A percentile compares a stretch with the other conserved stretches of the same genome.
These are phyloP conservation scores for Telmatochromis sp. DNA, from an alignment of 2,113 vertebrate genomes.

Conservation along the genomic window DNA sequence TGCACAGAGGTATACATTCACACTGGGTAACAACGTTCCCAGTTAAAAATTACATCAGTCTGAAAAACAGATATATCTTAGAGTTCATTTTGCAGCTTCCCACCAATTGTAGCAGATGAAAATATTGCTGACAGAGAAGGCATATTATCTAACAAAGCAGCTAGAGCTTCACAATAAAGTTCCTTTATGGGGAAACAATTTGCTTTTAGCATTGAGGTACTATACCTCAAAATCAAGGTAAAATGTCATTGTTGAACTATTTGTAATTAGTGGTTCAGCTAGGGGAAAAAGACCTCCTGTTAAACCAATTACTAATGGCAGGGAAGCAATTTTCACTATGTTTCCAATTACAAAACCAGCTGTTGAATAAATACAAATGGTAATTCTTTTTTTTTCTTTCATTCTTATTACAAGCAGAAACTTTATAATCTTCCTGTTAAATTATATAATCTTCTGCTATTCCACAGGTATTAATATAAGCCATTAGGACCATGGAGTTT, in stretches of 20 bases:
- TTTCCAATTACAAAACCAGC: slow-evolving; percentile 16
- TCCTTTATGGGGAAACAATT: not conserved
- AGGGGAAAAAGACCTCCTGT: not conserved
- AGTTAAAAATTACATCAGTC: not conserved
- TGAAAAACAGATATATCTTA: not conserved
- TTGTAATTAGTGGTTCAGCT: slow-evolving; percentile 30
- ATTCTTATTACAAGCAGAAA: not conserved
- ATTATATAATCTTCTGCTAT: not conserved
- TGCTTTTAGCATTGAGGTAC: not conserved
- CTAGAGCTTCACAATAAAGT: not conserved
- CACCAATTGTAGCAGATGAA: slow-evolving; percentile 8
- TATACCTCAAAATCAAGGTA: not conserved
- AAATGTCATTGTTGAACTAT: slow-evolving; percentile 27
- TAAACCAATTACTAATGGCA: slow-evolving; percentile 29
- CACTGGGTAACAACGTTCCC: not conserved
- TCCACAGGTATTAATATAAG: not conserved
- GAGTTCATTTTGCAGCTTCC: slow-evolving; percentile 9
- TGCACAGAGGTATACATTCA: not conserved
- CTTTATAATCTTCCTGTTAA: not conserved
- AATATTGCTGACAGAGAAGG: not conserved
- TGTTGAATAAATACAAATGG: slow-evolving; percentile 22
- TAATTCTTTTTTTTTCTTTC: not conserved
- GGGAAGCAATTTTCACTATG: slow-evolving; percentile 1
- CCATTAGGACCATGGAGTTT: not conserved
- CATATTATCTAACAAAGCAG: not conserved